Evolutionary conservation across 2,888 invertebrate species (phyloP).

Genomic region (Cosmia pyralina): DNA sequence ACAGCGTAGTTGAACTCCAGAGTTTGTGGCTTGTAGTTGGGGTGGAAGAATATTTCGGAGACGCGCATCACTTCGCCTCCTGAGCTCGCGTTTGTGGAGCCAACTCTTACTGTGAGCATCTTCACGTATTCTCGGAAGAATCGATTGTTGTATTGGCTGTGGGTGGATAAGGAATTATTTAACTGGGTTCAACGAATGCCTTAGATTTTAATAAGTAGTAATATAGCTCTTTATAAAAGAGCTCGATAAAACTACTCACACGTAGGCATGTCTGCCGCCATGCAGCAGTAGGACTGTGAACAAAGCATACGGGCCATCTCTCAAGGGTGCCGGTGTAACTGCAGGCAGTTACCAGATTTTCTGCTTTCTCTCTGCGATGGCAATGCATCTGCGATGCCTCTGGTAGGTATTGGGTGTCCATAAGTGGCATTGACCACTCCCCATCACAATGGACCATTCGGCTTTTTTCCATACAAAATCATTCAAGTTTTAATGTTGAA

Average conservation of each 20-base stretch:
- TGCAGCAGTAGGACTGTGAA: not conserved
- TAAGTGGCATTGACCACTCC: too few species aligned
- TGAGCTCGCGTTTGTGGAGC: conserved; percentile 81
- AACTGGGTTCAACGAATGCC: not conserved
- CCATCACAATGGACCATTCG: not conserved
- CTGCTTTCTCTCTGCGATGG: not conserved
- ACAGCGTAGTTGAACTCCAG: conserved; percentile 84
- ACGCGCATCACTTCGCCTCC: conserved; percentile 81
- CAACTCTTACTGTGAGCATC: conserved; percentile 83
- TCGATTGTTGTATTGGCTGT: conserved; percentile 86
- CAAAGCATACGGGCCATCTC: not conserved
- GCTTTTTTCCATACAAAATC: not conserved
- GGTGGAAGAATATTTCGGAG: conserved; percentile 84
- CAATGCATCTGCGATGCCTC: too few species aligned
- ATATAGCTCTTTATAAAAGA: not conserved
- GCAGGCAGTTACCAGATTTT: not conserved
- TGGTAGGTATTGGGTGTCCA: too few species aligned
- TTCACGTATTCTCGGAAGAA: conserved; percentile 87
- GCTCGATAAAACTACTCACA: not conserved
- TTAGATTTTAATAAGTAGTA: too few species aligned
- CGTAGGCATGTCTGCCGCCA: not conserved
- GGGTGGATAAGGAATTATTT: conserved; percentile 31
- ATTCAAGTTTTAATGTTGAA: not conserved
- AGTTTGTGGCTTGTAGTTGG: conserved; percentile 85
- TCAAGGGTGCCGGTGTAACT: too few species aligned